These are phyloP conservation scores for Marmota flaviventris DNA, from an alignment of 2,113 vertebrate species.

Conservation along the genomic window DNA sequence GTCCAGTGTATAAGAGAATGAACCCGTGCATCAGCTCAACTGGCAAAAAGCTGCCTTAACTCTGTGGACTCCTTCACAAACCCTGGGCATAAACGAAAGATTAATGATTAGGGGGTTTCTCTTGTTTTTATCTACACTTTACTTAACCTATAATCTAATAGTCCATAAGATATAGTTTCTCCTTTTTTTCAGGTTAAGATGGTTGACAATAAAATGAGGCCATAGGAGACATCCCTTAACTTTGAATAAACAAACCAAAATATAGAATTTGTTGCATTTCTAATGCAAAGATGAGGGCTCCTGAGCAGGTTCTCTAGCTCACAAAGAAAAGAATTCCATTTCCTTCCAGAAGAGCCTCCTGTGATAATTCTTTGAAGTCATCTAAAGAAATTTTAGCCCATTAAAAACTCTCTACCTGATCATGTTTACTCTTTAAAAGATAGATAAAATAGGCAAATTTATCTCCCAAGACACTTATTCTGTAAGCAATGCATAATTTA, in stretches of 20 bases:
- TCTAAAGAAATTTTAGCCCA: background rate
- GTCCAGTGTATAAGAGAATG: background rate
- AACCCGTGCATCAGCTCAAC: background rate
- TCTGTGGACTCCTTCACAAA: background rate
- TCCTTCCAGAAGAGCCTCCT: background rate
- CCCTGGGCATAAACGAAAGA: background rate
- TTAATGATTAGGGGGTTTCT: background rate
- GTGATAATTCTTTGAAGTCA: constrained; percentile 13
- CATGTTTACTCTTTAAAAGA: constrained; percentile 7
- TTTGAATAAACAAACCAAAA: constrained; percentile 40
- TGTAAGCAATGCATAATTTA: constrained; percentile 33
- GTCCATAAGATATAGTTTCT: background rate
- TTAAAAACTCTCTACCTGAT: background rate
- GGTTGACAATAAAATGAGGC: background rate
- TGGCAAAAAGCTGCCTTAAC: background rate
- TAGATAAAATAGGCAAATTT: background rate
- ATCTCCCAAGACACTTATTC: background rate
- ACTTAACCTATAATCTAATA: background rate
- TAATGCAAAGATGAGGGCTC: background rate
- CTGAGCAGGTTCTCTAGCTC: background rate
- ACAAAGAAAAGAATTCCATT: constrained; percentile 7
- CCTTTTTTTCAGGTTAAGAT: background rate
- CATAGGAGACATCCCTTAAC: background rate
- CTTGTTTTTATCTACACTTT: background rate
- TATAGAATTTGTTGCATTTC: constrained; percentile 13